Evolutionary conservation across 2,113 vertebrate species (phyloP).

Genomic region (Centrocercus urophasianus): DNA sequence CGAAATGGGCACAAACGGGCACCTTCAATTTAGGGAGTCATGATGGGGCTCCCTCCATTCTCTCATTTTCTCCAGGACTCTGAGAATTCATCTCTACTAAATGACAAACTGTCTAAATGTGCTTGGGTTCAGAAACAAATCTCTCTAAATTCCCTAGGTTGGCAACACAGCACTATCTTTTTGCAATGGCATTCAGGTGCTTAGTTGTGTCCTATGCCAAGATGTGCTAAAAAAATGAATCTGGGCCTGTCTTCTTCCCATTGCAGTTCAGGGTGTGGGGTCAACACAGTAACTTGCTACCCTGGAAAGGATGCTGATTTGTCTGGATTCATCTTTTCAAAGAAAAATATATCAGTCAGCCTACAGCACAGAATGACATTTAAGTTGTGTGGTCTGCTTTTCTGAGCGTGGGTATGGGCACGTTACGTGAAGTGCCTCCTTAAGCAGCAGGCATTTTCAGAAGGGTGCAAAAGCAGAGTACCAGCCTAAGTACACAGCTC

Average conservation of each 20-base stretch:
- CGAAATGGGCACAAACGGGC: background rate
- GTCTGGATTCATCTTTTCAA: background rate
- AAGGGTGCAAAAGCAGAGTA: conserved; percentile 18
- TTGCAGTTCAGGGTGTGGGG: background rate
- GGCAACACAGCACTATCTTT: background rate
- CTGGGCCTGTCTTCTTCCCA: background rate
- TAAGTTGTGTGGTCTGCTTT: background rate
- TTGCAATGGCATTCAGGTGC: background rate
- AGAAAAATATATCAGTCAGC: background rate
- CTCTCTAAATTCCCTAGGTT: background rate
- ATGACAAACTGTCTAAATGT: background rate
- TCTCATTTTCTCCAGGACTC: background rate
- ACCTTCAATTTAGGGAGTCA: accelerated
- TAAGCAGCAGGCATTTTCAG: background rate
- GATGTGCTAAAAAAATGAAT: background rate
- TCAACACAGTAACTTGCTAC: background rate
- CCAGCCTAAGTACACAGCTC: background rate
- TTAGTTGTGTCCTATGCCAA: background rate
- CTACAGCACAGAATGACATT: background rate
- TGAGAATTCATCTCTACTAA: background rate
- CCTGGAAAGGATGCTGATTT: background rate
- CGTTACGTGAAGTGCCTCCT: background rate
- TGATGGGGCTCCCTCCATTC: background rate
- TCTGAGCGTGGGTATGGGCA: background rate
- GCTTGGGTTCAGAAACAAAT: background rate